A percentile compares a stretch with the other conserved stretches of the same genome.
Conservation (phyloP, 2,113 vertebrate species). For the Trachemys scripta region DNA sequence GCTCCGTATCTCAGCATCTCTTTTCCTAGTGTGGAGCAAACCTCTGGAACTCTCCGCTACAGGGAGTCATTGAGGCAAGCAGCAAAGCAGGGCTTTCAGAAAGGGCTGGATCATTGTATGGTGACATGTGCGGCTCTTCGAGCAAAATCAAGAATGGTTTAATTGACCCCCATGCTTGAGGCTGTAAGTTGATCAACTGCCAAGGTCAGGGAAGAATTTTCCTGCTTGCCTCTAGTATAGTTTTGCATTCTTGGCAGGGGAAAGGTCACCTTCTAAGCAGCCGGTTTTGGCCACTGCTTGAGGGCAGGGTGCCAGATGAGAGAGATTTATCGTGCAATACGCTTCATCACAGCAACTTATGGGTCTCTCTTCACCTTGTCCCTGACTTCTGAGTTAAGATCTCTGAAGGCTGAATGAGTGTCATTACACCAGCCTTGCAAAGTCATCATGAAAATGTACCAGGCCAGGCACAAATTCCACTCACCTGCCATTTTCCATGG, state of each 20-base stretch:
- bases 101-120: not conserved
- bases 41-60: not conserved
- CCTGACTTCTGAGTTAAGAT: constrained; percentile 36
- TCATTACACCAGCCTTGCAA: constrained; percentile 36
- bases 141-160: not conserved
- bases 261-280: not conserved
- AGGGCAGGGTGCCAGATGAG: not conserved
- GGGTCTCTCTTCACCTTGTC: constrained; percentile 20
- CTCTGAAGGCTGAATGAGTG: constrained; percentile 1
- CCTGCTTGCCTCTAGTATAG: not conserved
- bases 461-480: constrained; percentile 27
- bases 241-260: not conserved
- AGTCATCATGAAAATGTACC: not conserved
- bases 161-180: not conserved
- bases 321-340: not conserved
- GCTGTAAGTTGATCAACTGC: not conserved
- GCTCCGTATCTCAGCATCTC: accelerated
- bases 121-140: not conserved
- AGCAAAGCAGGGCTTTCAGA: not conserved
- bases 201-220: not conserved
- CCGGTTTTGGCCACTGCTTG: not conserved
- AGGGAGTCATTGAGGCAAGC: not conserved
- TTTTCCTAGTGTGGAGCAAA: accelerated
- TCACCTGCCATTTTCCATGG: constrained; percentile 30
- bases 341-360: constrained; percentile 30